Evolutionary conservation across 2,797 vertebrate species (phyloP), one percentile per base, ranked within the genome.

Genomic region (Pangasius krempfi): DNA sequence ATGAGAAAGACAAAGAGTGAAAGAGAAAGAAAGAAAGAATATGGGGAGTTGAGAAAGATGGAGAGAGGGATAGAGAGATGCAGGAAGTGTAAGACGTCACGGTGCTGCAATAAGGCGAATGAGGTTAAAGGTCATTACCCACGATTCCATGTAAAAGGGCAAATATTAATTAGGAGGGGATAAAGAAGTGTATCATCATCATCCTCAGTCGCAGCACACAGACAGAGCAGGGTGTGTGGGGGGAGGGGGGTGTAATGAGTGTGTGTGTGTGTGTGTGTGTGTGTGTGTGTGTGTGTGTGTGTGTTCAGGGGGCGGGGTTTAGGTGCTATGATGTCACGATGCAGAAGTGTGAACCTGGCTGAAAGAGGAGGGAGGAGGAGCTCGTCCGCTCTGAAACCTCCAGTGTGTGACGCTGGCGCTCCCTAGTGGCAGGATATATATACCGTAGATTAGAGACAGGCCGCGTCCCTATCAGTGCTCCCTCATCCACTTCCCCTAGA

Each of bases 401-500:
- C 94, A 94, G 92, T 94, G 90, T 94, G 95, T 94, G 93, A 96
- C 93, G 94, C 95, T 92, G 96, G 94, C 92, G 93, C 93, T 95
- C 93, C 96, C 95, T 96, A 96, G 94, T 96, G 92, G 95, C 95
- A 93, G 93, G 94, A 96, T 96, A 96, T 96, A 95, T 95, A 76
- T 4, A 86, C 14, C 10, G 33, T n/a, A n/a, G 37, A 64, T 62
- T 83, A 62, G 58, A 82, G 56, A 82, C 33, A 64, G 58, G 58
- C 5, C 20, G 33, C 10, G 56, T 44, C 80, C 22, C 80, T n/a
- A 62, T 44, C 13, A 27, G n/a, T n/a, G 7, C 58, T 16, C 60
- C 27, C 81, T 83, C 60, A 27, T 47, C 16, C 81, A 83, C 81
- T 64, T 83, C 58, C 40, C 37, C 81, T 83, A 66, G 60, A 47